phyloP scores from a whole-genome alignment of 2,888 invertebrate genomes.

The Doris montereyensis region DNA sequence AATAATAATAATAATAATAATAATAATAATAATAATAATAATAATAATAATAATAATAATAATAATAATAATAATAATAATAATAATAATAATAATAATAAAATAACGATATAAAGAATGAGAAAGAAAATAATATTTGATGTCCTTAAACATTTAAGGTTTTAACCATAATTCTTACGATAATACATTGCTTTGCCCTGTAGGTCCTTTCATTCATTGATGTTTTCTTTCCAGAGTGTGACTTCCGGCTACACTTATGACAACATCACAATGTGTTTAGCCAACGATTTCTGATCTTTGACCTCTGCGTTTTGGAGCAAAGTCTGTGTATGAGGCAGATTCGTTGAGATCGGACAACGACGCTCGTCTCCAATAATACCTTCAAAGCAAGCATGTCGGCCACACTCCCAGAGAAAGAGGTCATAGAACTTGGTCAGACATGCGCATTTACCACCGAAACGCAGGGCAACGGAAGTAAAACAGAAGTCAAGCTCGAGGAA shows the following conservation, averaged over 20 bases:
- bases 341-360: no score
- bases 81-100: not conserved
- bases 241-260: no score
- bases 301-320: no score
- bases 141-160: no score
- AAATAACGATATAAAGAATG: not conserved
- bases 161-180: no score
- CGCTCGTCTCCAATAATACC: not conserved
- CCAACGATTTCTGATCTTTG: no score
- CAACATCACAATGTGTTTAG: no score
- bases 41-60: not conserved
- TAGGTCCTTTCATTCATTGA: no score
- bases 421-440: constrained; percentile 41
- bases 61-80: not conserved
- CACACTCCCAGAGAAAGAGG: constrained; percentile 21
- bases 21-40: not conserved
- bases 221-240: no score
- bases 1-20: not conserved
- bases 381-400: not conserved
- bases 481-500: constrained; percentile 39
- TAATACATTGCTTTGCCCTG: no score
- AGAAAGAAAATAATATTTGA: not conserved
- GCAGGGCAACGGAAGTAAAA: constrained; percentile 32
- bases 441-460: constrained; percentile 18
- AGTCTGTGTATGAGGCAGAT: no score